Percentiles rank a stretch among this genome's conserved stretches.
Evolutionary conservation across 2,888 invertebrate species (phyloP).

Genomic region (Meta bourneti): DNA sequence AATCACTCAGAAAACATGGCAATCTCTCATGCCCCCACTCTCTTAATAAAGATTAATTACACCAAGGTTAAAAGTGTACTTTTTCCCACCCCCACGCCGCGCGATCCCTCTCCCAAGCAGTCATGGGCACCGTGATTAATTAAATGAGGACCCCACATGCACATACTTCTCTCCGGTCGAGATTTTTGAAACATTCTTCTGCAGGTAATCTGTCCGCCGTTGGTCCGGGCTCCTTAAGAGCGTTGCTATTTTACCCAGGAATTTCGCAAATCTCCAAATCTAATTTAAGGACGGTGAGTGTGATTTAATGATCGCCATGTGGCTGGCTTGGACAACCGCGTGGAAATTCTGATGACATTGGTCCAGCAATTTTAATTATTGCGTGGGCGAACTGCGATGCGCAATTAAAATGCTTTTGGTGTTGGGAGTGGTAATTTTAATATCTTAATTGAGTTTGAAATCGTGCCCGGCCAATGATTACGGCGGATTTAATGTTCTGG

Average conservation of each 20-base stretch:
- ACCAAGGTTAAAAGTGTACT: conserved; percentile 56
- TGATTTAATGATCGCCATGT: conserved; percentile 16
- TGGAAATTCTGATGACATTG: conserved; percentile 18
- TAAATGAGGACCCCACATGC: conserved; percentile 38
- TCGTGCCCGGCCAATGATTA: background rate
- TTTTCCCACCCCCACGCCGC: conserved; percentile 19
- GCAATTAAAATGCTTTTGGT: background rate
- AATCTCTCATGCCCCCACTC: conserved; percentile 21
- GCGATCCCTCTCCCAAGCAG: background rate
- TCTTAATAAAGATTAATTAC: conserved; percentile 71
- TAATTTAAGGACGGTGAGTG: conserved; percentile 8
- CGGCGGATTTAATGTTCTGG: no score
- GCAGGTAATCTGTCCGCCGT: conserved; percentile 38
- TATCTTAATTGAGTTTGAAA: background rate
- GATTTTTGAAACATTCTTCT: conserved; percentile 63
- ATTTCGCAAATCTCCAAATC: conserved; percentile 24
- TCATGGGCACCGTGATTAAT: conserved; percentile 53
- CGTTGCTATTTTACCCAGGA: conserved; percentile 16
- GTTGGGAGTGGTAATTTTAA: background rate
- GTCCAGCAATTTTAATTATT: conserved; percentile 36
- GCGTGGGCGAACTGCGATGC: background rate
- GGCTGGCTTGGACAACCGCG: background rate
- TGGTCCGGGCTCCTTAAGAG: background rate
- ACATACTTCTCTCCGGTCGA: conserved; percentile 4
- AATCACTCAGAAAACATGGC: conserved; percentile 58